Evolutionary conservation across 1,140 invertebrate species (phyloP).

Genomic region (Phenacoccus solenopsis): DNA sequence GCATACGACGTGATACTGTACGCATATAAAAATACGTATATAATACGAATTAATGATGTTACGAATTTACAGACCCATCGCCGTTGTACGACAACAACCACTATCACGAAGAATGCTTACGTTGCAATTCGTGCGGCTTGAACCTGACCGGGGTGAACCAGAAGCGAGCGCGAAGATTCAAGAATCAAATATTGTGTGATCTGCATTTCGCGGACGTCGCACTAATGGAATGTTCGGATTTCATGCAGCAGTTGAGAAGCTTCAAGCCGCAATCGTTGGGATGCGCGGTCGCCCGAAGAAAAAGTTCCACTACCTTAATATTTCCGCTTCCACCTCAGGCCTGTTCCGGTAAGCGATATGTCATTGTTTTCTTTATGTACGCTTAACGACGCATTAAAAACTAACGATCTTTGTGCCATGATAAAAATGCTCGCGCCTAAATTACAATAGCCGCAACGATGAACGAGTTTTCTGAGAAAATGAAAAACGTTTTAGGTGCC

Average conservation of each 20-base stretch:
- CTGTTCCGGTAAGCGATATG: conserved; percentile 61
- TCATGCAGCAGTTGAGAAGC: conserved; percentile 88
- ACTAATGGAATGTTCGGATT: conserved; percentile 90
- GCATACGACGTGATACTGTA: too few species aligned
- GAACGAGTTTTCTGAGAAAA: too few species aligned
- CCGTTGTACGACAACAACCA: conserved; percentile 86
- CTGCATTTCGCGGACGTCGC: conserved; percentile 86
- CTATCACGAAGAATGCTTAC: conserved; percentile 90
- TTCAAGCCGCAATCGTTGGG: conserved; percentile 90
- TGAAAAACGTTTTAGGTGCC: too few species aligned
- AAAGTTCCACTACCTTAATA: conserved; percentile 84
- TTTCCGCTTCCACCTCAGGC: conserved; percentile 86
- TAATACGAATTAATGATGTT: too few species aligned
- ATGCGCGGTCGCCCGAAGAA: conserved; percentile 80
- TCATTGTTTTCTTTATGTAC: too few species aligned
- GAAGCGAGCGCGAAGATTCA: conserved; percentile 59
- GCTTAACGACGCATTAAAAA: too few species aligned
- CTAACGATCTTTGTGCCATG: too few species aligned
- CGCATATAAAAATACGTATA: too few species aligned
- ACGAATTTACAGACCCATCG: conserved; percentile 59
- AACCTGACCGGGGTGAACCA: conserved; percentile 84
- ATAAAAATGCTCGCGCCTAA: too few species aligned
- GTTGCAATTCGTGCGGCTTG: conserved; percentile 84
- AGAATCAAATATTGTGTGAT: conserved; percentile 78
- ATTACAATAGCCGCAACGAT: too few species aligned